Evolutionary conservation across 2,797 vertebrate species (phyloP).

Genomic region (Hoplostethus mediterraneus): DNA sequence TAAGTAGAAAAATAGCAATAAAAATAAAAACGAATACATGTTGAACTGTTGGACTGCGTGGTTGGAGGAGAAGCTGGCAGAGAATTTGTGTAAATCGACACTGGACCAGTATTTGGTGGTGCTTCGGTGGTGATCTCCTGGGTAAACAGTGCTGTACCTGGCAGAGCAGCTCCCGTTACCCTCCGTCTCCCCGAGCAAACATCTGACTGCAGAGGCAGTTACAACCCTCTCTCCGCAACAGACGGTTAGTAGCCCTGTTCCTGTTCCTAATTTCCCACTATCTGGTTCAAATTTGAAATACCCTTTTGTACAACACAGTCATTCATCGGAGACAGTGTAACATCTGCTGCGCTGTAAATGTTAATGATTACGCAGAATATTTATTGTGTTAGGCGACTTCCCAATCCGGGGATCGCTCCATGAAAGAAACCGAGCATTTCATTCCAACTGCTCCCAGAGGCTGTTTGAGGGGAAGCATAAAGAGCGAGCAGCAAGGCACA

Average conservation of each 20-base stretch:
- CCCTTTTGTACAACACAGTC: conserved; percentile 60
- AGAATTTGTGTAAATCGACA: conserved; percentile 67
- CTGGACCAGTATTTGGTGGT: conserved; percentile 57
- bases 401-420: conserved; percentile 57
- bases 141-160: conserved; percentile 75
- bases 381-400: conserved; percentile 69
- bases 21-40: background rate
- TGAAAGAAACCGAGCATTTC: conserved; percentile 45
- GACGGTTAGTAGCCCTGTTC: conserved; percentile 76
- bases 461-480: conserved; percentile 21
- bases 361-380: conserved; percentile 79
- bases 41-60: conserved; percentile 24
- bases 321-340: conserved; percentile 67
- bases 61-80: conserved; percentile 32
- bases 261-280: conserved; percentile 69
- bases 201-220: conserved; percentile 64
- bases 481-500: conserved; percentile 12
- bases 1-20: no score
- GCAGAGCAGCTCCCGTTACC: conserved; percentile 66
- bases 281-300: conserved; percentile 75
- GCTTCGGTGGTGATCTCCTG: conserved; percentile 62
- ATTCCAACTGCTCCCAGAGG: conserved; percentile 46
- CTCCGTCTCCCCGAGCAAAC: conserved; percentile 74
- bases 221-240: conserved; percentile 67
- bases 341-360: conserved; percentile 73